These are phyloP conservation scores for Polydesmus complanatus DNA, from an alignment of 2,888 invertebrate species.

Conservation along the genomic window DNA sequence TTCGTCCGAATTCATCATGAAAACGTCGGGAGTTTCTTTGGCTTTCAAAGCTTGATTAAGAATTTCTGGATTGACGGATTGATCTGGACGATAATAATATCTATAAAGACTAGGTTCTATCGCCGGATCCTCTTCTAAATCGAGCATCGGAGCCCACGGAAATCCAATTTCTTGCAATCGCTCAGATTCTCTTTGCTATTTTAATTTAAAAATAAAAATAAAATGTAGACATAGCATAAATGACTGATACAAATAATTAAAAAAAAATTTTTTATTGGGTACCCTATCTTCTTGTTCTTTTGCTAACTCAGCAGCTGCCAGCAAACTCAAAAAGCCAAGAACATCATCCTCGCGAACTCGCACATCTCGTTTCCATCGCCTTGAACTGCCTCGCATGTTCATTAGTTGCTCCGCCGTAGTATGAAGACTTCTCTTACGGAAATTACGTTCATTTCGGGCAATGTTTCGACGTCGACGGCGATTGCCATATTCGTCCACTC, in stretches of 20 bases:
- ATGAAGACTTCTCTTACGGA: slow-evolving; percentile 8
- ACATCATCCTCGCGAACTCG: slow-evolving; percentile 6
- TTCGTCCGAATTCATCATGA: slow-evolving; percentile 1
- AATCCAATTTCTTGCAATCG: too few species aligned
- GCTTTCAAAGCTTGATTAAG: background rate
- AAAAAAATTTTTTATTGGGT: background rate
- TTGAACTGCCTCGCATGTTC: slow-evolving; percentile 9
- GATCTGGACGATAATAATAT: background rate
- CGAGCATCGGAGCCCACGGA: too few species aligned
- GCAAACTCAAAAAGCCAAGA: slow-evolving; percentile 1
- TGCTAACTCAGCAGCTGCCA: slow-evolving; percentile 12
- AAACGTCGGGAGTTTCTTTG: slow-evolving; percentile 2
- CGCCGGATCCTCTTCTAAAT: background rate
- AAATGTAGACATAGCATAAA: too few species aligned
- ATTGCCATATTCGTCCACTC: background rate
- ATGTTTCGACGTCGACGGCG: background rate
- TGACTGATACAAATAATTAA: too few species aligned
- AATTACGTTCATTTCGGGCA: slow-evolving; percentile 1
- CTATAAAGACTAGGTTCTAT: background rate
- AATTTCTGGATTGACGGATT: background rate
- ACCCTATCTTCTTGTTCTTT: slow-evolving; percentile 11
- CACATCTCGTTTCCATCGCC: slow-evolving; percentile 10
- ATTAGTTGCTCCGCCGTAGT: slow-evolving; percentile 9
- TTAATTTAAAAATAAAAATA: background rate
- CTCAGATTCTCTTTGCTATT: slow-evolving; percentile 1